Percentiles rank a stretch among this genome's conserved stretches.
These are phyloP conservation scores for Ruditapes philippinarum DNA, from an alignment of 1,140 invertebrate species.

Conservation along the genomic window DNA sequence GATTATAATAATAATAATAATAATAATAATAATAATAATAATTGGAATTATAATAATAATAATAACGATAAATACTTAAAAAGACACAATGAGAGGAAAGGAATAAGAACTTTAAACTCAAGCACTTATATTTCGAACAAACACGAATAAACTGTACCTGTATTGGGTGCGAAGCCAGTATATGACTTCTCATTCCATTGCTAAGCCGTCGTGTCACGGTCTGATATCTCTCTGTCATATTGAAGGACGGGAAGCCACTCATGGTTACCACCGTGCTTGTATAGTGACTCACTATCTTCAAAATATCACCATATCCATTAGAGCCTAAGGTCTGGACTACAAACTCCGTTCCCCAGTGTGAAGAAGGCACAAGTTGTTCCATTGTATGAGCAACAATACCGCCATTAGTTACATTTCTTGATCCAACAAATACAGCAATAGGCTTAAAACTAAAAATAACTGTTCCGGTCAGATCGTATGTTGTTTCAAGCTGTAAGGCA, in stretches of 20 bases:
- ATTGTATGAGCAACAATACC: constrained; percentile 31
- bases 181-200: constrained; percentile 9
- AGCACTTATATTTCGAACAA: no score
- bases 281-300: constrained; percentile 20
- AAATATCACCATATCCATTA: constrained; percentile 47
- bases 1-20: no score
- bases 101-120: no score
- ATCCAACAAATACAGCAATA: constrained; percentile 46
- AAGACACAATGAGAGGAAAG: no score
- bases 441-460: constrained; percentile 57
- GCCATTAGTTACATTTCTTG: constrained; percentile 19
- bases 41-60: no score
- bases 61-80: no score
- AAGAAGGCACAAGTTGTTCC: constrained; percentile 56
- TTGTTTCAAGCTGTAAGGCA: constrained; percentile 43
- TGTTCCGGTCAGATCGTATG: constrained; percentile 40
- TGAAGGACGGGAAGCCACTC: constrained; percentile 25
- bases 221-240: neutral
- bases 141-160: no score
- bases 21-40: no score
- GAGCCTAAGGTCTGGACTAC: neutral
- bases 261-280: constrained; percentile 11
- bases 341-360: constrained; percentile 58
- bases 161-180: constrained; percentile 24
- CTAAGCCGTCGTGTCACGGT: neutral